These are phyloP conservation scores for Thripadectes ignobilis DNA, from an alignment of 2,797 vertebrate species.

Conservation along the genomic window DNA sequence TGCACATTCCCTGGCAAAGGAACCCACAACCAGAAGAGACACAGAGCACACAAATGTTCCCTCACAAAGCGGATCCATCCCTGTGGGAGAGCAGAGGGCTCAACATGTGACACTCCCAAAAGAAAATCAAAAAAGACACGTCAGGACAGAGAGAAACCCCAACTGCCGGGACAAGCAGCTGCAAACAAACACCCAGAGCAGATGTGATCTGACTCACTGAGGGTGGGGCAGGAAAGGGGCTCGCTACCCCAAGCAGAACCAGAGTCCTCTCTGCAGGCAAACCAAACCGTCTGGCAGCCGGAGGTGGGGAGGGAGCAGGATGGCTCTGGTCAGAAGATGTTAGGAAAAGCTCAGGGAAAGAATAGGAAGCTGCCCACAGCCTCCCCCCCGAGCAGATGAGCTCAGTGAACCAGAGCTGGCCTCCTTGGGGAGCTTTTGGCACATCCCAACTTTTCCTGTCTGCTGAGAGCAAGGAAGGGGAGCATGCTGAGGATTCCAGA, in stretches of 20 bases:
- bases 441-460: background rate
- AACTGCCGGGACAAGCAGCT: background rate
- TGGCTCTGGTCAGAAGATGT: background rate
- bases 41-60: accelerated
- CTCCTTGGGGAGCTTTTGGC: background rate
- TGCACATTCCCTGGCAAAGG: background rate
- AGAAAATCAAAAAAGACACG: background rate
- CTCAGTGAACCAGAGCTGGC: background rate
- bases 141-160: background rate
- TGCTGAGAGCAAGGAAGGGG: background rate
- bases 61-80: accelerated
- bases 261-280: background rate
- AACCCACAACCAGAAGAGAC: background rate
- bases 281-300: background rate
- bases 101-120: background rate
- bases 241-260: background rate
- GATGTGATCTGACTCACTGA: conserved; percentile 30
- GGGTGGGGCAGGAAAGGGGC: conserved; percentile 57
- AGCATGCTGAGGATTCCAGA: background rate
- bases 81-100: background rate
- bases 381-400: background rate
- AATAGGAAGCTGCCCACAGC: background rate
- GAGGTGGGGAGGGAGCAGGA: background rate
- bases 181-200: conserved; percentile 27
- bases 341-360: background rate